Evolutionary conservation across 1,140 invertebrate genomes (phyloP).

Genomic region (Grapholita molesta): DNA sequence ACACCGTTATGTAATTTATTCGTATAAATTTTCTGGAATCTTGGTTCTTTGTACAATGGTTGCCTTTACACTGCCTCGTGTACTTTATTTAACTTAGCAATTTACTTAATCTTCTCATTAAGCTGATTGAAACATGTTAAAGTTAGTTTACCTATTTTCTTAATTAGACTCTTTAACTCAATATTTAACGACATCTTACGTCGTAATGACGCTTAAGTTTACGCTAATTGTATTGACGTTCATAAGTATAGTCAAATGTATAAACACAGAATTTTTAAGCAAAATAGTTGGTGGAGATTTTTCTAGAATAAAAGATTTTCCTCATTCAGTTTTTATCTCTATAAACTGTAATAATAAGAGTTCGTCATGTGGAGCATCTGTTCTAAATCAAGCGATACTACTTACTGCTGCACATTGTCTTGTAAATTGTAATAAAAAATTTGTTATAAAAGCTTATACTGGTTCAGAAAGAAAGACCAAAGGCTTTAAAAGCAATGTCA

Average conservation of each 20-base stretch:
- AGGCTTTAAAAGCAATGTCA: background rate
- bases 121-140: background rate
- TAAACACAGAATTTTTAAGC: background rate
- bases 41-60: background rate
- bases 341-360: background rate
- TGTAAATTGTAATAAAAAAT: background rate
- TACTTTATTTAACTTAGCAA: background rate
- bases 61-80: background rate
- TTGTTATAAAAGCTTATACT: background rate
- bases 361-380: background rate
- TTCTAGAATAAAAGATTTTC: background rate
- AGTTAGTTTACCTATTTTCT: background rate
- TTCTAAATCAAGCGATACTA: background rate
- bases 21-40: too few relatives aligned
- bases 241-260: background rate
- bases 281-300: background rate
- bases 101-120: background rate
- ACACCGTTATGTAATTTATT: too few relatives aligned
- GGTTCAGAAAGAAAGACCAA: background rate
- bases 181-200: background rate
- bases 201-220: background rate
- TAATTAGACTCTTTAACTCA: background rate
- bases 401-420: background rate
- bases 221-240: background rate
- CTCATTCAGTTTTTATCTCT: background rate